Evolutionary conservation across 2,888 invertebrate genomes (phyloP).

Genomic region (Agrotis exclamationis): DNA sequence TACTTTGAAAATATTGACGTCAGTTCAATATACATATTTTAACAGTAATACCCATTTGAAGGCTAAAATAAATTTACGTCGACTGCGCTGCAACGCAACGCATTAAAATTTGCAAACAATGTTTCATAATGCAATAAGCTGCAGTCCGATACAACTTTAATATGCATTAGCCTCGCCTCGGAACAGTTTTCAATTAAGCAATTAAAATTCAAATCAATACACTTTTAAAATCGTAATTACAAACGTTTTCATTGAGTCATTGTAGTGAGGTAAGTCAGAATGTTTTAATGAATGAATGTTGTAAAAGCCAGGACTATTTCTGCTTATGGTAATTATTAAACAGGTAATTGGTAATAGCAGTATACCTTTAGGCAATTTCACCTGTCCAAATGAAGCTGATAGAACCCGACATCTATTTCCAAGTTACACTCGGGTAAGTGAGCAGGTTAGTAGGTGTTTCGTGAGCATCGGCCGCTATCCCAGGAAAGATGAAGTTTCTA

Average conservation of each 20-base stretch:
- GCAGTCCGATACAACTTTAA: neutral
- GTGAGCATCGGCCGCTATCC: neutral
- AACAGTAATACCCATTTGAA: neutral
- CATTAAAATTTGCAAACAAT: neutral
- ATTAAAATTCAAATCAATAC: neutral
- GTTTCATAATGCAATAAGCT: neutral
- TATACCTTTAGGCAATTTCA: too few species aligned
- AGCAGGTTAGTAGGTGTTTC: neutral
- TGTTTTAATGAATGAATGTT: neutral
- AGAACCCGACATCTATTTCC: slow-evolving; percentile 1
- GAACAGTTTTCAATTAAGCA: neutral
- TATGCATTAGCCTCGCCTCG: neutral
- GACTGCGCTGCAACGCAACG: neutral
- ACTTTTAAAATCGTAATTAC: neutral
- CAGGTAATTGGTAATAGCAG: neutral
- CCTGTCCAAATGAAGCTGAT: slow-evolving; percentile 3
- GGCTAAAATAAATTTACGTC: neutral
- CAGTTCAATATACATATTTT: slow-evolving; percentile 1
- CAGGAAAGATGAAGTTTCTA: neutral
- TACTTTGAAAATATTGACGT: slow-evolving; percentile 14
- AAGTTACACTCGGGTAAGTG: slow-evolving; percentile 12
- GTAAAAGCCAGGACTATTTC: neutral
- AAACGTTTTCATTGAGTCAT: slow-evolving; percentile 2
- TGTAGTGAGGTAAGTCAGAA: slow-evolving; percentile 11
- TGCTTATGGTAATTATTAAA: neutral